A percentile compares a stretch with the other conserved stretches of the same genome.
Conservation (phyloP, 2,113 vertebrate genomes). For the Tachycineta bicolor region DNA sequence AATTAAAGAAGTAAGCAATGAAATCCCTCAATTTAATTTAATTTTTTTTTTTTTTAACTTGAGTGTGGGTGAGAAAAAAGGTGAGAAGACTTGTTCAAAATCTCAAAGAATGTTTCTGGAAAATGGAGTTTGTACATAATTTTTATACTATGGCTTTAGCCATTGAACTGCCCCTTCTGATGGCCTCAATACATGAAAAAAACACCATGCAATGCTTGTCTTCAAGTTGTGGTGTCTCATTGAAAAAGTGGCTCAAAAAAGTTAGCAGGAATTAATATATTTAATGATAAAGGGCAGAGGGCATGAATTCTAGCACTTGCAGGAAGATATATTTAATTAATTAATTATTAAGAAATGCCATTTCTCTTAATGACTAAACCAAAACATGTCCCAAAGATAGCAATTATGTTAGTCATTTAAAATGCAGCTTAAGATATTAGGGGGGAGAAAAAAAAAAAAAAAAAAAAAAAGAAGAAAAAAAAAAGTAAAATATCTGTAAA, state of each 20-base stretch:
- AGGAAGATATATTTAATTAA: not conserved
- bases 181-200: not conserved
- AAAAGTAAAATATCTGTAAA: not conserved
- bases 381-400: not conserved
- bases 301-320: not conserved
- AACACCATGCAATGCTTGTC: not conserved
- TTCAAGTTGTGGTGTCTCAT: not conserved
- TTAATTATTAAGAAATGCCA: not conserved
- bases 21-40: not conserved
- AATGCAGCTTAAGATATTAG: not conserved
- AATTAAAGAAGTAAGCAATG: not conserved
- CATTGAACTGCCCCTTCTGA: not conserved
- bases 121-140: not conserved
- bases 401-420: not conserved
- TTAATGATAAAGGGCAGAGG: not conserved
- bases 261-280: not conserved
- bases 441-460: not conserved
- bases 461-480: not conserved
- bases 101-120: not conserved
- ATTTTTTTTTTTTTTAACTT: not conserved
- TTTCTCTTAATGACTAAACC: not conserved
- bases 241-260: not conserved
- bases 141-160: not conserved
- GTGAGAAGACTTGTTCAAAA: not conserved
- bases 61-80: accelerated